These are phyloP conservation scores for Cyanoderma ruficeps DNA, from an alignment of 2,113 vertebrate genomes.

Conservation along the genomic window DNA sequence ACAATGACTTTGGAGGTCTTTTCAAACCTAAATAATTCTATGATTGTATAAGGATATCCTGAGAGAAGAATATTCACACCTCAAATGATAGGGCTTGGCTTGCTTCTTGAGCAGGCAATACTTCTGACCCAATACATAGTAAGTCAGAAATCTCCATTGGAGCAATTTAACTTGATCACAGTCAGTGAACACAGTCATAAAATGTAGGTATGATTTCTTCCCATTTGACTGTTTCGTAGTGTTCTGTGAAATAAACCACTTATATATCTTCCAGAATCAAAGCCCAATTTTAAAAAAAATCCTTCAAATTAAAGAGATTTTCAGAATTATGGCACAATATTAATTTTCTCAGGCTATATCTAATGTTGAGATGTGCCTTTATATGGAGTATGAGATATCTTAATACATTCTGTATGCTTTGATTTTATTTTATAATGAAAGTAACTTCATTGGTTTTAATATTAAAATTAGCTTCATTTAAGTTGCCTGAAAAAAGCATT, in stretches of 20 bases:
- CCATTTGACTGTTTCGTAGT: background rate
- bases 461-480: background rate
- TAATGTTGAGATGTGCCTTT: background rate
- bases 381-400: background rate
- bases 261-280: background rate
- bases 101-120: background rate
- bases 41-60: background rate
- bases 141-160: background rate
- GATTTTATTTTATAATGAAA: background rate
- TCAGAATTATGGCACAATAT: background rate
- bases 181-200: background rate
- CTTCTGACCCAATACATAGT: background rate
- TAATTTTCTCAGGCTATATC: background rate
- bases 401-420: background rate
- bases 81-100: background rate
- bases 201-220: background rate
- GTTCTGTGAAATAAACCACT: background rate
- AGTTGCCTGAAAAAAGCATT: background rate
- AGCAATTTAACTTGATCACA: background rate
- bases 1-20: background rate
- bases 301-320: background rate
- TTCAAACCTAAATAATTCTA: background rate
- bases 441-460: background rate
- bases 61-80: background rate
- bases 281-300: background rate